phyloP scores from a whole-genome alignment of 2,113 vertebrate species.

The Trogon melanurus region DNA sequence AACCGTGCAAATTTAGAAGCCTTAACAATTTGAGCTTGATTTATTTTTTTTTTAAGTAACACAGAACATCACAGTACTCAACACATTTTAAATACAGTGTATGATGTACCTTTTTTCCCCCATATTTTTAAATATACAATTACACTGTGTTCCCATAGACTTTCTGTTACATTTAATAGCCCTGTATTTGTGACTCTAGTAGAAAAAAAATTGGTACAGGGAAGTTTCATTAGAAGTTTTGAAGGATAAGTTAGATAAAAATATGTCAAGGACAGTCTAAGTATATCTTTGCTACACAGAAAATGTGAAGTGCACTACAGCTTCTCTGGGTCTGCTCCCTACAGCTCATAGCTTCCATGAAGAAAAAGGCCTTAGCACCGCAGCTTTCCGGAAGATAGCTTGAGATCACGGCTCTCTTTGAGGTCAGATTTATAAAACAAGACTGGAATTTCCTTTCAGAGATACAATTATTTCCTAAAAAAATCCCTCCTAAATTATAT shows the following conservation, averaged over 20 bases:
- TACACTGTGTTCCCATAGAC: background rate
- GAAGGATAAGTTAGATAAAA: background rate
- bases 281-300: background rate
- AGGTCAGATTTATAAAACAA: background rate
- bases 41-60: background rate
- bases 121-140: background rate
- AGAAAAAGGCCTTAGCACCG: background rate
- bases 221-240: background rate
- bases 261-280: background rate
- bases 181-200: background rate
- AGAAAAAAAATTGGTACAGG: background rate
- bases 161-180: background rate
- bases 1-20: background rate
- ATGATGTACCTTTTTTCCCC: background rate
- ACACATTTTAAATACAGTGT: background rate
- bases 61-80: background rate
- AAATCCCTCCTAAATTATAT: background rate
- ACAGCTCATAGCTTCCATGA: background rate
- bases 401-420: background rate
- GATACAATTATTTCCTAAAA: background rate
- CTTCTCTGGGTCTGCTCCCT: background rate
- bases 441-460: background rate
- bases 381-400: background rate
- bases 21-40: background rate
- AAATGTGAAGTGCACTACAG: background rate